These are phyloP conservation scores for Mantis religiosa DNA, from an alignment of 2,888 invertebrate species.

Conservation along the genomic window DNA sequence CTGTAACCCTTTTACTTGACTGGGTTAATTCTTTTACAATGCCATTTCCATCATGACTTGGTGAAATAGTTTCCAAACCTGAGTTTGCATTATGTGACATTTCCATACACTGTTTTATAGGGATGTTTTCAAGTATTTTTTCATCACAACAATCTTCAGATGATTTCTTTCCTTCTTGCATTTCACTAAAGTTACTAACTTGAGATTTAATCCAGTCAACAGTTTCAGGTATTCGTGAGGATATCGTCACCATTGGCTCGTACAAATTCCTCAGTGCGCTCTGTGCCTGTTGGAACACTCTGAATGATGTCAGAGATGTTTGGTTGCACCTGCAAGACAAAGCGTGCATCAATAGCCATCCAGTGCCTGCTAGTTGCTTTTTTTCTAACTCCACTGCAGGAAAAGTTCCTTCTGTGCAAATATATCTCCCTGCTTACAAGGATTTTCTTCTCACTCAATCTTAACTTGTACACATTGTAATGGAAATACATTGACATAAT, in stretches of 20 bases:
- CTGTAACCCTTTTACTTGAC: background rate
- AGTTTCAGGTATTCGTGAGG: background rate
- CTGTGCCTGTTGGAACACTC: conserved; percentile 1
- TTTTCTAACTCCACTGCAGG: background rate
- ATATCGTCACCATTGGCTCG: conserved; percentile 13
- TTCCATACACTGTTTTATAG: background rate
- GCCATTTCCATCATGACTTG: background rate
- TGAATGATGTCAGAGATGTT: conserved; percentile 10
- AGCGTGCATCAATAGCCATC: conserved; percentile 10
- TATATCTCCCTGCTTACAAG: background rate
- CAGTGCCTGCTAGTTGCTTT: background rate
- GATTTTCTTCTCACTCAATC: too few species aligned
- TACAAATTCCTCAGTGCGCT: conserved; percentile 4
- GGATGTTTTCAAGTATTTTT: background rate
- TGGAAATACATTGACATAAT: too few species aligned
- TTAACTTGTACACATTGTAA: too few species aligned
- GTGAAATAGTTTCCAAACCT: background rate
- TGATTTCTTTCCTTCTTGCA: background rate
- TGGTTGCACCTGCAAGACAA: conserved; percentile 25
- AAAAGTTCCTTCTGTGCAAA: background rate
- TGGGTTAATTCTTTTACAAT: background rate
- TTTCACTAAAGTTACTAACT: background rate
- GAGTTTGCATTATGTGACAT: background rate
- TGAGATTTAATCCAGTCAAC: background rate
- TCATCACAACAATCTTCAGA: conserved; percentile 8